Evolutionary conservation across 2,888 invertebrate species (phyloP).

Genomic region (Eristalis arbustorum): DNA sequence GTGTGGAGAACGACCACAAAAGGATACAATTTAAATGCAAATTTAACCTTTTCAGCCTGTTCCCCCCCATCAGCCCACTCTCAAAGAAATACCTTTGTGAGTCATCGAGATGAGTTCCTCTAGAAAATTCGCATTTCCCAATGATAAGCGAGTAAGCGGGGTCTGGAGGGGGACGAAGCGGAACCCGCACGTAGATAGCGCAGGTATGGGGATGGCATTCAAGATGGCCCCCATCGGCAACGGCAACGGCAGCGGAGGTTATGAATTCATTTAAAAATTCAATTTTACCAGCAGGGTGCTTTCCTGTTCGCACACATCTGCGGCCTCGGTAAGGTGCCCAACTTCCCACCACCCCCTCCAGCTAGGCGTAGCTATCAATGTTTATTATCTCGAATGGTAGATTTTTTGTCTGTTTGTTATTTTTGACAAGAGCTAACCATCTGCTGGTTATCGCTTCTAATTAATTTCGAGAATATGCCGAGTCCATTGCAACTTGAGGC

Average conservation of each 20-base stretch:
- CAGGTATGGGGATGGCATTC: slow-evolving; percentile 40
- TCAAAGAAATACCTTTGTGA: slow-evolving; percentile 44
- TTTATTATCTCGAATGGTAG: slow-evolving; percentile 12
- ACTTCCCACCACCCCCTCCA: not conserved
- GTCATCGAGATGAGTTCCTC: slow-evolving; percentile 16
- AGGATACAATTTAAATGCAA: slow-evolving; percentile 69
- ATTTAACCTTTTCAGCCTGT: slow-evolving; percentile 57
- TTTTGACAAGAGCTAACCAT: not conserved
- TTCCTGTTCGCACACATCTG: slow-evolving; percentile 21
- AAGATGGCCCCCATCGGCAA: slow-evolving; percentile 45
- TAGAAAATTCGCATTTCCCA: slow-evolving; percentile 58
- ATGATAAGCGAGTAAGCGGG: slow-evolving; percentile 18
- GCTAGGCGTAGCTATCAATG: slow-evolving; percentile 8
- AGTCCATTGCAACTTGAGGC: not conserved
- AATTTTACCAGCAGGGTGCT: slow-evolving; percentile 29
- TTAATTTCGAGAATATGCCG: slow-evolving; percentile 19
- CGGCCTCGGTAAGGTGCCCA: slow-evolving; percentile 6
- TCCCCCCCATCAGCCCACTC: not conserved
- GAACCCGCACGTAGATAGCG: slow-evolving; percentile 38
- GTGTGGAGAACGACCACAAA: slow-evolving; percentile 43
- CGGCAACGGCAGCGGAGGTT: slow-evolving; percentile 35
- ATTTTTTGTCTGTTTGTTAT: not conserved
- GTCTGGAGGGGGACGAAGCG: too few relatives aligned
- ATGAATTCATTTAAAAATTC: slow-evolving; percentile 54
- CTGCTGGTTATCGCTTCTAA: slow-evolving; percentile 29